Percentiles rank a stretch among this genome's conserved stretches.
These are phyloP conservation scores for Bradysia coprophila DNA, from an alignment of 1,140 invertebrate genomes.

Conservation along the genomic window DNA sequence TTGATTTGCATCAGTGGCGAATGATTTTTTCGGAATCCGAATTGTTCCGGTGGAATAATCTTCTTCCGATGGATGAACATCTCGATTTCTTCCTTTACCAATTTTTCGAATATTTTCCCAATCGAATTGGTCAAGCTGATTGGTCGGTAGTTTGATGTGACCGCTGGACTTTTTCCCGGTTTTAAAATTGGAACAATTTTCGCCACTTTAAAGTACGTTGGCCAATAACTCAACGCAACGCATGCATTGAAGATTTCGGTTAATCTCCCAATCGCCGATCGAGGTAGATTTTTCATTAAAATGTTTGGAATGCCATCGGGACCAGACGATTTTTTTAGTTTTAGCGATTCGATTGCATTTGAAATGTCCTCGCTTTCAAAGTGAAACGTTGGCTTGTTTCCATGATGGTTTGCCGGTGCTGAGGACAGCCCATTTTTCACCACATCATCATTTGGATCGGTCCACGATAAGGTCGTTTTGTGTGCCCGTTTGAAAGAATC, in stretches of 20 bases:
- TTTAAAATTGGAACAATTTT: constrained; percentile 20
- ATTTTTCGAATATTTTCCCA: constrained; percentile 16
- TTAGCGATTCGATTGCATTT: not conserved
- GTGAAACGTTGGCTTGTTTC: no score
- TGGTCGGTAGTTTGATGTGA: constrained; percentile 12
- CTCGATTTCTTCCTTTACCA: constrained; percentile 8
- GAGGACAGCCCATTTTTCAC: no score
- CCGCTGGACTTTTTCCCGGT: constrained; percentile 15
- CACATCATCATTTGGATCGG: no score
- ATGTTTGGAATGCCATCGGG: not conserved
- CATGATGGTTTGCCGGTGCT: no score
- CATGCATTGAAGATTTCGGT: not conserved
- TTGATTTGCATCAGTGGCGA: constrained; percentile 16
- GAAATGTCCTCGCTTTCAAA: not conserved
- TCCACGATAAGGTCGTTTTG: no score
- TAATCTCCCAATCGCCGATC: not conserved
- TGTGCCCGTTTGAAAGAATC: no score
- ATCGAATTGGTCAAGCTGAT: constrained; percentile 18
- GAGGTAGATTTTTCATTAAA: not conserved
- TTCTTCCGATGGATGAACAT: constrained; percentile 7
- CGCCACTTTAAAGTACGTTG: constrained; percentile 16
- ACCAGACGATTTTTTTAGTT: not conserved
- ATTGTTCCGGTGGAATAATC: constrained; percentile 15
- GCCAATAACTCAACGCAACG: constrained; percentile 13
- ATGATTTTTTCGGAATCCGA: constrained; percentile 17